Percentiles rank a stretch among this genome's conserved stretches.
phyloP scores from a whole-genome alignment of 2,113 vertebrate species.

The Chionis minor region DNA sequence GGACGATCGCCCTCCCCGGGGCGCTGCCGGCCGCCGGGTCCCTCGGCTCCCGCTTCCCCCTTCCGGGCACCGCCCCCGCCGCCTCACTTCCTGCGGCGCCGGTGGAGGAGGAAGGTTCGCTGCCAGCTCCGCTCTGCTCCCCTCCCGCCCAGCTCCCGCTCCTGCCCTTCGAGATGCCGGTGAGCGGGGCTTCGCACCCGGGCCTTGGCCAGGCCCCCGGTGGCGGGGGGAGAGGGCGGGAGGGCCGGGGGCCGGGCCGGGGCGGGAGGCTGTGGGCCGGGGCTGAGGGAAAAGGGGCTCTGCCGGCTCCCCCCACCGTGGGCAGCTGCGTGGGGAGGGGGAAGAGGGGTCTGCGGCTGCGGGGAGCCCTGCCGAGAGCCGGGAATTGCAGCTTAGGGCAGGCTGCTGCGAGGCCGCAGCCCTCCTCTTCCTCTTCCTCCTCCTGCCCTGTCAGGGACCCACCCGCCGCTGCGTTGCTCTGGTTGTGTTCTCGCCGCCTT shows the following conservation, averaged over 20 bases:
- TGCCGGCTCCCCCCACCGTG: background rate
- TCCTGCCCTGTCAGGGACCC: background rate
- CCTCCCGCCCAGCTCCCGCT: background rate
- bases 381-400: background rate
- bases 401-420: background rate
- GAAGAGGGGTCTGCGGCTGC: background rate
- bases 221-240: background rate
- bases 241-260: background rate
- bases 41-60: background rate
- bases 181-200: conserved; percentile 22
- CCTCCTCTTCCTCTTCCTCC: background rate
- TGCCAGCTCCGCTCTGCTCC: background rate
- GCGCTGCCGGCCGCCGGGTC: background rate
- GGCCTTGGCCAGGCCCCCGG: background rate
- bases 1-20: background rate
- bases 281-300: background rate
- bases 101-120: background rate
- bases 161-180: conserved; percentile 80
- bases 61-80: conserved; percentile 32
- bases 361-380: background rate
- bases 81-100: conserved; percentile 57
- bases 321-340: background rate
- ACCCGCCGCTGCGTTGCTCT: background rate
- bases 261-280: background rate
- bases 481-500: background rate